Base-by-base conservation (phyloP, 2,888 invertebrate genomes). In the Mythimna vitellina region DNA sequence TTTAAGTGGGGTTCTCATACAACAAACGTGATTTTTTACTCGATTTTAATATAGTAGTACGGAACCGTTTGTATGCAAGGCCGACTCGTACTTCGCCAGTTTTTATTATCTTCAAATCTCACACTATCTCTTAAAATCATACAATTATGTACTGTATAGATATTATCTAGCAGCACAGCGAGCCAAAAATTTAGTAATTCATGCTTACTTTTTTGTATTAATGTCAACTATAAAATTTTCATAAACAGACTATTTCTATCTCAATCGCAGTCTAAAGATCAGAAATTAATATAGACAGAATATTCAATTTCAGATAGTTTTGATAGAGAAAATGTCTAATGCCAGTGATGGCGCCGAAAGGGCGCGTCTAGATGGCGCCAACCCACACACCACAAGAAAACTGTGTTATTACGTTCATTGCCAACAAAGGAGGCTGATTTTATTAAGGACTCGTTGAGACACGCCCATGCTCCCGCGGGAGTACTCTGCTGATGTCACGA, bases 311-410 rank as follows among this genome's bases (percentile, higher is more conserved):
- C 53, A 72, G 64, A 73, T 78, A 83, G 80, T 85, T 86, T 86
- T 76, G 78, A 77, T 62, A 78, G 76, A 76, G 87, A 83, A 85
- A 84, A 70, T 72, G 65, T 77, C 74, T 67, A 69, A 80, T 87
- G 87, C 88, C 87, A 82, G 81, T 76, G 67, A 22, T 80, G 92
- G 85, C 93, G 93, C 91, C 92, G 49, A 20, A 9, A 14, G 9
- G 93, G 73, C 93, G 93, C 92, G 93, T 63, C 93, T n/a, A 12
- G 14, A 17, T 20, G 93, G 90, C 93, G 93, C 92, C 93, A 51
- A 49, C 65, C 60, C 76, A 57, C 75, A 56, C 56, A 65, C 64
- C 76, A 64, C 73, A 70, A 56, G 29, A 69, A 49, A 51, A 49
- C 77, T 65, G 71, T 76, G 72, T 81, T 82, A 86, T 84, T 80